Percentiles rank a stretch among this genome's conserved stretches.
phyloP scores from a whole-genome alignment of 2,797 vertebrate species.

The Crenichthys baileyi region DNA sequence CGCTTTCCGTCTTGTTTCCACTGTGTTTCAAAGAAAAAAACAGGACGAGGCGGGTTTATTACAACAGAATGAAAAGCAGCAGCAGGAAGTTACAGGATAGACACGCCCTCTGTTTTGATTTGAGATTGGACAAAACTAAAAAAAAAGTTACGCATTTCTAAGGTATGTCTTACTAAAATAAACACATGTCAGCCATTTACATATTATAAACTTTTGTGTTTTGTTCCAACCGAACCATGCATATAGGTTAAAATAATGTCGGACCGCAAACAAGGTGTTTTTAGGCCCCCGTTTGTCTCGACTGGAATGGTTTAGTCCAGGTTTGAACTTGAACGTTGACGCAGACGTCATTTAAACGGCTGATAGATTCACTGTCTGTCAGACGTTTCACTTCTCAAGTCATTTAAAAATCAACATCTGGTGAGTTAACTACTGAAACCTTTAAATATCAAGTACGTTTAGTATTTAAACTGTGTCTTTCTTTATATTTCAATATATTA shows the following conservation, averaged over 20 bases:
- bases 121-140: slow-evolving; percentile 58
- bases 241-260: rapidly evolving
- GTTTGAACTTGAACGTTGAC: slow-evolving; percentile 35
- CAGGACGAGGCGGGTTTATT: neutral
- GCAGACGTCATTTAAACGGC: slow-evolving; percentile 4
- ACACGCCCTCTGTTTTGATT: slow-evolving; percentile 67
- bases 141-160: neutral
- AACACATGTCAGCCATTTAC: rapidly evolving
- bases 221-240: rapidly evolving
- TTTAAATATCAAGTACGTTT: neutral
- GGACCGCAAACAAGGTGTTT: neutral
- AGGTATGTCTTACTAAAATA: neutral
- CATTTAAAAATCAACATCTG: slow-evolving; percentile 13
- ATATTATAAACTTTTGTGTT: rapidly evolving
- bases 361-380: neutral
- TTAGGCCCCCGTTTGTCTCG: rapidly evolving
- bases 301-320: slow-evolving; percentile 32
- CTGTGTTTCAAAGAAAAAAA: neutral
- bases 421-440: slow-evolving; percentile 12
- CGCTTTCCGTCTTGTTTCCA: slow-evolving; percentile 23
- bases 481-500: neutral
- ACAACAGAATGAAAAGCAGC: neutral
- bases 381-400: neutral
- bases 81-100: neutral
- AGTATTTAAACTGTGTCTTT: neutral